phyloP scores from a whole-genome alignment of 2,113 vertebrate species.

The Cephalopholis sonnerati region DNA sequence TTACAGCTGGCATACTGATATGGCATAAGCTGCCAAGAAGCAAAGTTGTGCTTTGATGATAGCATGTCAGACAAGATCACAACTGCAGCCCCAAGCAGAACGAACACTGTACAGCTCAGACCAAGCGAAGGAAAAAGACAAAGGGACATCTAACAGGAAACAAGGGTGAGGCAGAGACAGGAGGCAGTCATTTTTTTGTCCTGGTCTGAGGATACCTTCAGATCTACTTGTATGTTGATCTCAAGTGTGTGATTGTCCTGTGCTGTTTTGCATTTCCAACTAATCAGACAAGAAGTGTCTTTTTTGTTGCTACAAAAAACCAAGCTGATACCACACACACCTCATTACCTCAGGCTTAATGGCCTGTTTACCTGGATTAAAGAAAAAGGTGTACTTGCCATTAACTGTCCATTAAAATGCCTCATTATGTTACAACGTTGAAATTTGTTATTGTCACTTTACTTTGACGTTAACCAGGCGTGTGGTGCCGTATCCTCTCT shows the following conservation, averaged over 20 bases:
- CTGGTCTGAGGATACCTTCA: conserved; percentile 7
- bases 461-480: conserved; percentile 11
- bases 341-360: conserved; percentile 11
- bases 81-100: conserved; percentile 36
- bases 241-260: background rate
- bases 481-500: background rate
- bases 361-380: conserved; percentile 24
- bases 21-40: conserved; percentile 26
- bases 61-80: conserved; percentile 38
- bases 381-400: background rate
- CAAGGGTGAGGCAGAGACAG: background rate
- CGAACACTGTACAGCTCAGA: conserved; percentile 2
- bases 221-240: background rate
- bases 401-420: conserved; percentile 14
- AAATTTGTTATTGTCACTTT: conserved; percentile 23
- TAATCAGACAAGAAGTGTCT: conserved; percentile 16
- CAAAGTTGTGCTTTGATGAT: conserved; percentile 54
- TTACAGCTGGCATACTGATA: conserved; percentile 56
- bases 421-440: conserved; percentile 14
- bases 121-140: conserved; percentile 10
- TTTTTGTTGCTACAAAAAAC: conserved; percentile 17
- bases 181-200: conserved; percentile 4
- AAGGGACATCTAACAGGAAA: conserved; percentile 8
- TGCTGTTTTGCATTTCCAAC: background rate
- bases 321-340: conserved; percentile 11